Conservation (phyloP, 2,888 invertebrate species). For the Epinotia ramella region DNA sequence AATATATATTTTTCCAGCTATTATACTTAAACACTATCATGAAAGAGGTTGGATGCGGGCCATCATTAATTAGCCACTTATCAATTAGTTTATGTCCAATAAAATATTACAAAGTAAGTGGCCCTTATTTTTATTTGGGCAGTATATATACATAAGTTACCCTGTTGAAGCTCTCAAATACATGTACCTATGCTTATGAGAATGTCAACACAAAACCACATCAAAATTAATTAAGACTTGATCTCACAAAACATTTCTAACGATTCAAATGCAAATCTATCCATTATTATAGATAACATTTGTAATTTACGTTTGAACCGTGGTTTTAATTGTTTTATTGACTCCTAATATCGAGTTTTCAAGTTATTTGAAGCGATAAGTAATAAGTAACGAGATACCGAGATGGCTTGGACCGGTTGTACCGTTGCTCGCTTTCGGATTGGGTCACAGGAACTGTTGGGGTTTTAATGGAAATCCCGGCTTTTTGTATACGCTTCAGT, state of each 20-base stretch:
- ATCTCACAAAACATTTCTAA: constrained; percentile 16
- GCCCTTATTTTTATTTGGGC: too few species aligned
- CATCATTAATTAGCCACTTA: too few species aligned
- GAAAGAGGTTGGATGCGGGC: too few species aligned
- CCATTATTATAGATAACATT: constrained; percentile 10
- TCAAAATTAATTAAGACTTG: constrained; percentile 3
- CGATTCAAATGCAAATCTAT: constrained; percentile 3
- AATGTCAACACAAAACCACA: constrained; percentile 41
- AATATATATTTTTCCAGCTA: too few species aligned
- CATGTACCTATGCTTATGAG: constrained; percentile 44
- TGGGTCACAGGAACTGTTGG: constrained; percentile 65
- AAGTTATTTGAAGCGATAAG: constrained; percentile 33
- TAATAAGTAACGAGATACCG: constrained; percentile 38
- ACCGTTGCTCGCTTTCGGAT: constrained; percentile 69
- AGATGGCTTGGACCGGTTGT: constrained; percentile 63
- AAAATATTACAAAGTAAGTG: too few species aligned
- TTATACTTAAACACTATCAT: too few species aligned
- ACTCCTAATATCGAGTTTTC: constrained; percentile 35
- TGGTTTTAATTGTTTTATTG: constrained; percentile 39
- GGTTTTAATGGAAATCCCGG: constrained; percentile 29
- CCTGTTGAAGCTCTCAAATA: constrained; percentile 1
- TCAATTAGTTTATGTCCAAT: too few species aligned
- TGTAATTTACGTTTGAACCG: constrained; percentile 13
- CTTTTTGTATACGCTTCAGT: constrained; percentile 10
- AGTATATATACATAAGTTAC: neutral